Percentiles rank a stretch among this genome's conserved stretches.
These are phyloP conservation scores for Mionectes macconnelli DNA, from an alignment of 2,113 vertebrate genomes.

Conservation along the genomic window DNA sequence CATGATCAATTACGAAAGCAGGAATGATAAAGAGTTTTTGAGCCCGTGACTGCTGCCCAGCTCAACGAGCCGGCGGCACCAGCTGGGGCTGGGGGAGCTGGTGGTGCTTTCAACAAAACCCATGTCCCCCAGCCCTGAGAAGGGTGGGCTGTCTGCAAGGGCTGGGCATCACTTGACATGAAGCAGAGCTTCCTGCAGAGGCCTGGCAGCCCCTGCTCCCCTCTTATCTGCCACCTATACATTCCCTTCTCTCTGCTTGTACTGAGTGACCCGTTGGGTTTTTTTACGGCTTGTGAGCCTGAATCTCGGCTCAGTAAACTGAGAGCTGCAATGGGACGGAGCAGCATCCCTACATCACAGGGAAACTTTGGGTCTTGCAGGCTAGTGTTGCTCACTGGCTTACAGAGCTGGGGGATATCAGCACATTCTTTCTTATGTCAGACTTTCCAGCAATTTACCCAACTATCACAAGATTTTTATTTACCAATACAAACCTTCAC, in stretches of 20 bases:
- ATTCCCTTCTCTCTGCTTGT: not conserved
- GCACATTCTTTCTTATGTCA: not conserved
- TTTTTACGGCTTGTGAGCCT: not conserved
- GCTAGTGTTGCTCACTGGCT: not conserved
- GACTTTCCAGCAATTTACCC: not conserved
- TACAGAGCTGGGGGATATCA: not conserved
- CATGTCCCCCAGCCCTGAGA: not conserved
- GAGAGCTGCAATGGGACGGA: not conserved
- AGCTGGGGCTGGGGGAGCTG: not conserved
- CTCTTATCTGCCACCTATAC: fast-evolving
- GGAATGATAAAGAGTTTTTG: not conserved
- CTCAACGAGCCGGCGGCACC: fast-evolving
- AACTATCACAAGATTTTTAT: not conserved
- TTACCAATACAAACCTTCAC: not conserved
- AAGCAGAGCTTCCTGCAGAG: not conserved
- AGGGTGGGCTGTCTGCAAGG: not conserved
- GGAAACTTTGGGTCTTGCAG: not conserved
- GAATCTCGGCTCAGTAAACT: not conserved
- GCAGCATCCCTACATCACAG: not conserved
- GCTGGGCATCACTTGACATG: not conserved
- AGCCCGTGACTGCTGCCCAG: not conserved
- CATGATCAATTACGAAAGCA: not conserved
- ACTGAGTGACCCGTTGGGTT: fast-evolving
- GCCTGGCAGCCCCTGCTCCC: not conserved
- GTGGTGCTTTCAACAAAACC: not conserved